Evolutionary conservation across 2,797 vertebrate species (phyloP).

Genomic region (Psittacula echo): DNA sequence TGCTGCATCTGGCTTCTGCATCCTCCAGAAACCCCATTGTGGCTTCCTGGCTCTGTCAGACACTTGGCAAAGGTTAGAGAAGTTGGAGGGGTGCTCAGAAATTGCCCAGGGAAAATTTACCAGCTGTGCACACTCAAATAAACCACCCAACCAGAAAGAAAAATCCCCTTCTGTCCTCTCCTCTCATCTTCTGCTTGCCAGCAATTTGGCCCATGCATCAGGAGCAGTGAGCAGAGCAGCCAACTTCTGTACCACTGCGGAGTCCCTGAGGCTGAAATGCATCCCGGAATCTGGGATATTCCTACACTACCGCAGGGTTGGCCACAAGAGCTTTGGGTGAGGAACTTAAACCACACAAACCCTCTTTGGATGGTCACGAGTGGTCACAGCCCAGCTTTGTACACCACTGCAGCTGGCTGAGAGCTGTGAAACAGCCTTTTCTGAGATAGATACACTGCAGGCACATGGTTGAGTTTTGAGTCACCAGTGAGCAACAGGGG

Average conservation of each 20-base stretch:
- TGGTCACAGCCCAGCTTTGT: not conserved
- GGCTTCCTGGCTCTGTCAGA: not conserved
- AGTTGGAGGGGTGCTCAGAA: not conserved
- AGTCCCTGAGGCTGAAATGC: not conserved
- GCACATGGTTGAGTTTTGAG: not conserved
- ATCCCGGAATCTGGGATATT: not conserved
- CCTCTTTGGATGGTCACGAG: not conserved
- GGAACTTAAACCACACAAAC: not conserved
- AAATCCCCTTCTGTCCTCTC: not conserved
- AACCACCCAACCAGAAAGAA: not conserved
- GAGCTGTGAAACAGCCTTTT: not conserved
- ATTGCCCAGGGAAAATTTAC: not conserved
- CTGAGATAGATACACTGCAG: not conserved
- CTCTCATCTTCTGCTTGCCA: not conserved
- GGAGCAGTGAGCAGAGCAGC: not conserved
- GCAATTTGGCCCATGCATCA: not conserved
- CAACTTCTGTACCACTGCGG: not conserved
- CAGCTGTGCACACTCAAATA: not conserved
- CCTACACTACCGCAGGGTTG: accelerated
- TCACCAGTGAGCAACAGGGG: not conserved
- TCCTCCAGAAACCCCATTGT: not conserved
- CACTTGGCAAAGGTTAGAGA: not conserved
- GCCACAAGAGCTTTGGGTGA: not conserved
- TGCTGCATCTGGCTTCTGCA: not conserved
- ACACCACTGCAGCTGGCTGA: not conserved